A percentile compares a stretch with the other conserved stretches of the same genome.
phyloP scores from a whole-genome alignment of 2,888 invertebrate genomes.

The Tortrix viridana region DNA sequence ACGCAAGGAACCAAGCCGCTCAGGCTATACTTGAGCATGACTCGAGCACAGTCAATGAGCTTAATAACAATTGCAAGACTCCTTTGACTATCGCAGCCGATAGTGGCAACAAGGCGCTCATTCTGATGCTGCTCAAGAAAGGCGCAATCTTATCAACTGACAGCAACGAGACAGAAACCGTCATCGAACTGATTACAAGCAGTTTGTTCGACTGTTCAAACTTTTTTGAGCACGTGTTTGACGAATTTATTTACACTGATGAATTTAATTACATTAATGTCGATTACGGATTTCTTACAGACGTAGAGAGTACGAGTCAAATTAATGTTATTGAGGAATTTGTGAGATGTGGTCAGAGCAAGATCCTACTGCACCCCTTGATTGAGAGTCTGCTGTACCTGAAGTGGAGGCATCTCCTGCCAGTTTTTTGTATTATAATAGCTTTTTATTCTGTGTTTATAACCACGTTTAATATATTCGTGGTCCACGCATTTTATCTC shows the following conservation, averaged over 20 bases:
- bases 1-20: neutral
- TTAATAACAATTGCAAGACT: neutral
- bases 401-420: slow-evolving; percentile 12
- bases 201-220: neutral
- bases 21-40: slow-evolving; percentile 1
- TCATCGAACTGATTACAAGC: neutral
- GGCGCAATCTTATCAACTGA: neutral
- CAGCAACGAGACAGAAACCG: neutral
- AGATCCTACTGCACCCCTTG: slow-evolving; percentile 11
- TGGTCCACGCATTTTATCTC: slow-evolving; percentile 3
- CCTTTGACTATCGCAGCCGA: neutral
- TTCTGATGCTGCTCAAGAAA: neutral
- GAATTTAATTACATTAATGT: neutral
- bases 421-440: neutral
- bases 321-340: slow-evolving; percentile 17
- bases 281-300: neutral
- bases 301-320: neutral
- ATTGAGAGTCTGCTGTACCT: slow-evolving; percentile 15
- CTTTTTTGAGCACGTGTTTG: slow-evolving; percentile 1
- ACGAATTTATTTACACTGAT: neutral
- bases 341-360: slow-evolving; percentile 11
- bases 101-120: neutral
- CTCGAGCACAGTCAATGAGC: neutral
- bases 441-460: slow-evolving; percentile 11
- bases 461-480: slow-evolving; percentile 1